These are phyloP conservation scores for Polylopha cassiicola DNA, from an alignment of 2,888 invertebrate species.

Conservation along the genomic window DNA sequence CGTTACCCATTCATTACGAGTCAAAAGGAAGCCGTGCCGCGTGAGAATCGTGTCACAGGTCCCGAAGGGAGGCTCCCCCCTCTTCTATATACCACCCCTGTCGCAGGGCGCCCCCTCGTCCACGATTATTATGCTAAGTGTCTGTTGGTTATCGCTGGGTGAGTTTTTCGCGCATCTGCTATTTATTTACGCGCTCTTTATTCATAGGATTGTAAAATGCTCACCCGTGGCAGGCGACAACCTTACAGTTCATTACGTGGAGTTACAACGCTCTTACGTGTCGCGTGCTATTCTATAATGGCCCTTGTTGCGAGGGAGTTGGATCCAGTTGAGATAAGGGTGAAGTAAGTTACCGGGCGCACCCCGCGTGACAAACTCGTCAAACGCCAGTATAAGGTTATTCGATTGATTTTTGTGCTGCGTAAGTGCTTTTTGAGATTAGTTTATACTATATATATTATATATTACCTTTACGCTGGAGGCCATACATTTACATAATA, in stretches of 20 bases:
- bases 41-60: slow-evolving; percentile 74
- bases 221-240: slow-evolving; percentile 56
- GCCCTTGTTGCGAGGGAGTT: slow-evolving; percentile 32
- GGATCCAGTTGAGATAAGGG: slow-evolving; percentile 30
- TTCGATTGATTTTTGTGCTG: slow-evolving; percentile 60
- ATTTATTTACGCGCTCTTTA: slow-evolving; percentile 77
- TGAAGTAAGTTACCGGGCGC: slow-evolving; percentile 56
- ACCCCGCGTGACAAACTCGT: slow-evolving; percentile 56
- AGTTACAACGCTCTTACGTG: slow-evolving; percentile 44
- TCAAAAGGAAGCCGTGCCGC: slow-evolving; percentile 68
- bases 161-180: slow-evolving; percentile 77
- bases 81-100: slow-evolving; percentile 31
- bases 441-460: slow-evolving; percentile 25
- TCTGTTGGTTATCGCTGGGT: slow-evolving; percentile 64
- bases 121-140: slow-evolving; percentile 76
- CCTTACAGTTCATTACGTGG: slow-evolving; percentile 68
- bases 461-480: too few relatives aligned
- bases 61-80: slow-evolving; percentile 39
- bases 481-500: too few relatives aligned
- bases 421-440: slow-evolving; percentile 44
- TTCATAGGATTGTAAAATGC: slow-evolving; percentile 66
- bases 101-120: slow-evolving; percentile 35
- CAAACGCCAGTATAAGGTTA: slow-evolving; percentile 36
- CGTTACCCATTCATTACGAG: slow-evolving; percentile 68
- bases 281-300: slow-evolving; percentile 34